Conservation (phyloP, 2,797 vertebrate genomes). For the Catostomus latipinnis region DNA sequence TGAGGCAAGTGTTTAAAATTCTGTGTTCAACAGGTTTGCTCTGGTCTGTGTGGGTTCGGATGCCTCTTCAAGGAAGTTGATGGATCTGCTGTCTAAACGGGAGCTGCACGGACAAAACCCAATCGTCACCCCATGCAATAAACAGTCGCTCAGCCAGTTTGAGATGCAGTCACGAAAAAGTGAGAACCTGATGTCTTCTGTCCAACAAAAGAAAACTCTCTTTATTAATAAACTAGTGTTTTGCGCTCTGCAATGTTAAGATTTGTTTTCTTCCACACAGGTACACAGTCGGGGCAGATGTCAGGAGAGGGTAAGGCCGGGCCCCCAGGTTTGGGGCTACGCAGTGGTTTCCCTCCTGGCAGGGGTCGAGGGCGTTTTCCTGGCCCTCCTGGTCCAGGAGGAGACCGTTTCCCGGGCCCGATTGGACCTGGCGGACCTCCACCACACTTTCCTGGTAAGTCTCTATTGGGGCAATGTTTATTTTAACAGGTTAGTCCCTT, state of each 20-base stretch:
- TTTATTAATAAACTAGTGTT: not conserved
- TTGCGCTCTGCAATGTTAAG: not conserved
- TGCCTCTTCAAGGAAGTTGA: slow-evolving; percentile 93
- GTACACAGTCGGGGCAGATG: slow-evolving; percentile 97
- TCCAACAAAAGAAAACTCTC: not conserved
- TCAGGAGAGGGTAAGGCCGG: slow-evolving; percentile 98
- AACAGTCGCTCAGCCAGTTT: slow-evolving; percentile 98
- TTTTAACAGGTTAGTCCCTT: not conserved
- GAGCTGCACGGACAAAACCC: slow-evolving; percentile 98
- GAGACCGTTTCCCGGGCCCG: slow-evolving; percentile 94
- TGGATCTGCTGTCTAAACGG: slow-evolving; percentile 96
- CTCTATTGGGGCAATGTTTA: slow-evolving; percentile 13
- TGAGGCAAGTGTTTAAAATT: no score
- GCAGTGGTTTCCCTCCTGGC: slow-evolving; percentile 91
- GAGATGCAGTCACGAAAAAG: slow-evolving; percentile 99
- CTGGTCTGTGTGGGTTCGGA: slow-evolving; percentile 97
- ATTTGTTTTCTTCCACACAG: slow-evolving; percentile 56
- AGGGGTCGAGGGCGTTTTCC: slow-evolving; percentile 94
- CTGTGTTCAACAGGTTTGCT: slow-evolving; percentile 84
- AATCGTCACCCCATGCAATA: slow-evolving; percentile 97
- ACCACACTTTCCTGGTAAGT: slow-evolving; percentile 92
- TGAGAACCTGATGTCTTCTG: slow-evolving; percentile 65
- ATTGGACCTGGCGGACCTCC: slow-evolving; percentile 95
- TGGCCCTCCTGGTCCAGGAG: slow-evolving; percentile 88
- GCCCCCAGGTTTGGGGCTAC: slow-evolving; percentile 88